Percentiles rank a stretch among this genome's conserved stretches.
These are phyloP conservation scores for Rachycentron canadum DNA, from an alignment of 2,797 vertebrate species.

Conservation along the genomic window DNA sequence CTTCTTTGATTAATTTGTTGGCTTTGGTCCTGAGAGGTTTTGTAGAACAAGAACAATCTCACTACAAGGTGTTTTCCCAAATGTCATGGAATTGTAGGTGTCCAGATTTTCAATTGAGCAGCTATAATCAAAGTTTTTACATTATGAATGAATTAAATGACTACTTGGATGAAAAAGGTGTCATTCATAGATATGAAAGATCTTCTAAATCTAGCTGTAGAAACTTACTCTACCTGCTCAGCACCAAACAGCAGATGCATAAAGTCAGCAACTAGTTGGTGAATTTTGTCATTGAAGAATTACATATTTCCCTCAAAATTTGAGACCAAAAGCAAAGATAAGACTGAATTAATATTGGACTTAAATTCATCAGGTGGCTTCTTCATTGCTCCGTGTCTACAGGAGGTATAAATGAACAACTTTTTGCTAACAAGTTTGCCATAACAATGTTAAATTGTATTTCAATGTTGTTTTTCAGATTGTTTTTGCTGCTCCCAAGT, in stretches of 20 bases:
- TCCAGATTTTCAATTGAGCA: background rate
- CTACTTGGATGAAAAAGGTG: background rate
- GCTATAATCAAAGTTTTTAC: background rate
- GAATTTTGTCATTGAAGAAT: slow-evolving; percentile 1
- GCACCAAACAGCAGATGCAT: background rate
- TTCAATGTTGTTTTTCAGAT: background rate
- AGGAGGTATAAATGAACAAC: background rate
- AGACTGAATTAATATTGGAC: background rate
- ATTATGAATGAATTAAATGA: background rate
- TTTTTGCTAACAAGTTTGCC: background rate
- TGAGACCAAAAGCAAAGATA: background rate
- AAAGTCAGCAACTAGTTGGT: background rate
- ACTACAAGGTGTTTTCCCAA: background rate
- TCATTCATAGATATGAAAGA: background rate
- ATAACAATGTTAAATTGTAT: background rate
- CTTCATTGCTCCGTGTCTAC: background rate
- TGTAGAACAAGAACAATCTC: background rate
- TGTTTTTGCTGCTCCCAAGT: background rate
- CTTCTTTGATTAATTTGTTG: background rate
- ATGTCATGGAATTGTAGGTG: too few relatives aligned
- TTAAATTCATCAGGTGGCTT: background rate
- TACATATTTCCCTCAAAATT: background rate
- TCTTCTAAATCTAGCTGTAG: background rate
- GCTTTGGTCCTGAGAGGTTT: background rate
- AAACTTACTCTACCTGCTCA: background rate